Evolutionary conservation across 2,113 vertebrate species (phyloP), one percentile per base, ranked within the genome.

Genomic region (Alectura lathami): DNA sequence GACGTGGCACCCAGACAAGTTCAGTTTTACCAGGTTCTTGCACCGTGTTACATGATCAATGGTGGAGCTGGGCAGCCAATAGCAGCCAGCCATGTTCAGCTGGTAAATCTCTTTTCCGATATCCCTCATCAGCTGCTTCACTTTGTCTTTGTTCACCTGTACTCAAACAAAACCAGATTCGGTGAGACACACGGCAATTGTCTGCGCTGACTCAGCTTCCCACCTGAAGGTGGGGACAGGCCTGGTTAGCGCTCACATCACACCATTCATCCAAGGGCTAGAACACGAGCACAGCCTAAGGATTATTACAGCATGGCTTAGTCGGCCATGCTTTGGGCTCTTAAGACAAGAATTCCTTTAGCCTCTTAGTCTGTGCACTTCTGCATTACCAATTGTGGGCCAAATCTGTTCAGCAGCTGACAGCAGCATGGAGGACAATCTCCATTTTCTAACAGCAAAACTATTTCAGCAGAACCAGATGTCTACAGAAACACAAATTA

Each of bases 11-110:
- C 99, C 99, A 0, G 98, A 98, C 47, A 99, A 94, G 93, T 99
- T 99, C n/a, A 99, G 98, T 62, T 98, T 98, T 0, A 99, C 98
- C 96, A 99, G 97, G 83, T 97, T 96, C 60, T 97, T 98, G 97
- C 99, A 99, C 43, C 98, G 98, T 3, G 97, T 97, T 7, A 99
- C 93, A 0, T 98, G 97, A 57, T 99, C 99, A 13, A 99, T 84
- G 2, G 98, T 98, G 27, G 98, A 94, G 40, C 98, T 98, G 1
- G 98, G 96, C 83, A 99, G 95, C 99, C 99, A 99, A 68, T 99
- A 99, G 97, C 99, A 99, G 51, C 99, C 99, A 0, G 98, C 98
- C 96, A 99, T 97, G 97, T 98, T 98, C 86, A 99, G 98, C 78
- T 98, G 98, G 95, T 98, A 98, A 89, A 99, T 98, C 22, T 98